Evolutionary conservation across 2,113 vertebrate genomes (phyloP).

Genomic region (Zapus hudsonius): DNA sequence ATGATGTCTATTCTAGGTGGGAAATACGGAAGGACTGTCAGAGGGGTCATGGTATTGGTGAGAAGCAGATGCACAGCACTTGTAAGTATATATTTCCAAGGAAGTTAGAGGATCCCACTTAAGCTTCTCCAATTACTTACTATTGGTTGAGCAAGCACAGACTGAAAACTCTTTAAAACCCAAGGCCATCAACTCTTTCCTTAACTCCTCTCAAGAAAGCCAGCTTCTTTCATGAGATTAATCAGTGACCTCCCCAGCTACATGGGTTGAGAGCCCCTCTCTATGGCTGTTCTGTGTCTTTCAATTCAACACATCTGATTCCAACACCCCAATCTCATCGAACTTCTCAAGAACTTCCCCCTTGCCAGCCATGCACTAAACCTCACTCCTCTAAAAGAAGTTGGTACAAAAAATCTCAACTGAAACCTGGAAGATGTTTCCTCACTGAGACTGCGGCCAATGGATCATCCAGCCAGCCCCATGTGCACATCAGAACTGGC

Average conservation of each 20-base stretch:
- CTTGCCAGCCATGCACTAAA: neutral
- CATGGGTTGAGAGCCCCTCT: neutral
- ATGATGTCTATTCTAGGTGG: neutral
- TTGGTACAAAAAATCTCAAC: neutral
- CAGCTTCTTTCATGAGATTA: neutral
- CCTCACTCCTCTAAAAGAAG: neutral
- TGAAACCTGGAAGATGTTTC: neutral
- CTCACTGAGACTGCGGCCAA: neutral
- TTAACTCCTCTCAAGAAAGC: neutral
- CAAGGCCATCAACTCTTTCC: neutral
- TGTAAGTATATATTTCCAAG: neutral
- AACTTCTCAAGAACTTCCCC: neutral
- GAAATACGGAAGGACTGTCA: neutral
- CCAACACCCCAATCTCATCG: accelerated
- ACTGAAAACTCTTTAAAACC: neutral
- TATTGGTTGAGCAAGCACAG: neutral
- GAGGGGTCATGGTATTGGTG: neutral
- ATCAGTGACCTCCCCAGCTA: neutral
- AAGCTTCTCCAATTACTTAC: neutral
- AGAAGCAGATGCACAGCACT: neutral
- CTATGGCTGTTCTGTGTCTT: neutral
- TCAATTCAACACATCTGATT: neutral
- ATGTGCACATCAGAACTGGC: accelerated
- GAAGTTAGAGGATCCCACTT: neutral
- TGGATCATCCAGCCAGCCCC: accelerated